Percentiles rank a stretch among this genome's conserved stretches.
Evolutionary conservation across 1,140 invertebrate genomes (phyloP).

Genomic region (Melipona quadrifasciata): DNA sequence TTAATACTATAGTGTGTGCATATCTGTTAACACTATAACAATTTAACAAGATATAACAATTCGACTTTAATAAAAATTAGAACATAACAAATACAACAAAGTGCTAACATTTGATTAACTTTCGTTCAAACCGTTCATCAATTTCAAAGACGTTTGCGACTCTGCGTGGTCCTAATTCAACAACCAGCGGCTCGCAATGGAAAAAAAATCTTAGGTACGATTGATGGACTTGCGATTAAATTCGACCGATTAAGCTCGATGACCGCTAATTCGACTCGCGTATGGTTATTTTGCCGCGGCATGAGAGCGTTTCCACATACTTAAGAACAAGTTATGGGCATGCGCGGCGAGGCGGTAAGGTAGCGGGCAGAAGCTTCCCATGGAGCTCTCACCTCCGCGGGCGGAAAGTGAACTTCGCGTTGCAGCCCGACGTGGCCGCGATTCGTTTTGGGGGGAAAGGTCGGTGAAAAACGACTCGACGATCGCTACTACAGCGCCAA

Average conservation of each 20-base stretch:
- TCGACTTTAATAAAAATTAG: too few relatives aligned
- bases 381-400: slow-evolving; percentile 81
- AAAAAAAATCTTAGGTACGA: not conserved
- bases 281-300: slow-evolving; percentile 8
- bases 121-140: too few relatives aligned
- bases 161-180: too few relatives aligned
- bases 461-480: slow-evolving; percentile 73
- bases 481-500: slow-evolving; percentile 75
- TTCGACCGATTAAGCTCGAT: not conserved
- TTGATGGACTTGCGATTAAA: slow-evolving; percentile 27
- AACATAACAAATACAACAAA: too few relatives aligned
- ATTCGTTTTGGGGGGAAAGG: slow-evolving; percentile 76
- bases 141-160: too few relatives aligned
- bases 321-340: slow-evolving; percentile 59
- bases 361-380: slow-evolving; percentile 81
- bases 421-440: slow-evolving; percentile 61
- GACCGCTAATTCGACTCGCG: slow-evolving; percentile 34
- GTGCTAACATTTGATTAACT: too few relatives aligned
- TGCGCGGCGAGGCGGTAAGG: slow-evolving; percentile 66
- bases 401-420: slow-evolving; percentile 78
- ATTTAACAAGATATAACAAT: too few relatives aligned
- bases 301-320: slow-evolving; percentile 58
- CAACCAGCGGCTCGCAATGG: too few relatives aligned
- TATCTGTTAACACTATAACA: too few relatives aligned
- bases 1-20: too few relatives aligned